A percentile compares a stretch with the other conserved stretches of the same genome.
These are phyloP conservation scores for Eudemis profundana DNA, from an alignment of 2,888 invertebrate genomes.

Conservation along the genomic window DNA sequence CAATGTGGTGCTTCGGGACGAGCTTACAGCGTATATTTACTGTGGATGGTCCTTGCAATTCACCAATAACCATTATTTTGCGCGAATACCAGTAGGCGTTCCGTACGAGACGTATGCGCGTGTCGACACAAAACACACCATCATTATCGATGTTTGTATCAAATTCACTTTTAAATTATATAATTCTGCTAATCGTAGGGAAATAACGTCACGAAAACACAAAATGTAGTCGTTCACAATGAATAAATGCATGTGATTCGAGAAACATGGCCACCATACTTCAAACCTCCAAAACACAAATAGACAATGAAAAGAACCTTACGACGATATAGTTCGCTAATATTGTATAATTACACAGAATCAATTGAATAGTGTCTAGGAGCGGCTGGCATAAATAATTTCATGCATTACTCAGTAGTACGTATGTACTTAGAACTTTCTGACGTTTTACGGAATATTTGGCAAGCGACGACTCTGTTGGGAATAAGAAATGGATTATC, in stretches of 20 bases:
- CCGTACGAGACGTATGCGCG: slow-evolving; percentile 59
- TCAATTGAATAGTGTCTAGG: slow-evolving; percentile 75
- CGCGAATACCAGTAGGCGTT: slow-evolving; percentile 77
- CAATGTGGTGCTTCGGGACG: slow-evolving; percentile 80
- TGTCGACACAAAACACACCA: slow-evolving; percentile 66
- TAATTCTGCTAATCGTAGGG: slow-evolving; percentile 70
- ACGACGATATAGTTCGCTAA: slow-evolving; percentile 61
- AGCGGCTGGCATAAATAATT: slow-evolving; percentile 80
- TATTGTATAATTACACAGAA: slow-evolving; percentile 71
- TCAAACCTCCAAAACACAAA: slow-evolving; percentile 77
- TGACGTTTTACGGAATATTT: slow-evolving; percentile 86
- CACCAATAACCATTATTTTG: slow-evolving; percentile 78
- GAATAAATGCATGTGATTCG: slow-evolving; percentile 80
- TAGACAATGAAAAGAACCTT: slow-evolving; percentile 75
- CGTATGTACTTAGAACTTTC: slow-evolving; percentile 84
- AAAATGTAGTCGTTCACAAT: slow-evolving; percentile 68
- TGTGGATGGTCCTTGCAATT: slow-evolving; percentile 84
- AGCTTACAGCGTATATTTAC: slow-evolving; percentile 69
- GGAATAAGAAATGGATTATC: slow-evolving; percentile 71
- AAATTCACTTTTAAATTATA: slow-evolving; percentile 71
- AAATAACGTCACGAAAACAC: slow-evolving; percentile 70
- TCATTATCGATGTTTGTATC: slow-evolving; percentile 60
- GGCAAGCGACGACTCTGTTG: slow-evolving; percentile 82
- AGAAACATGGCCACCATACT: slow-evolving; percentile 83
- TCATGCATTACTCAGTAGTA: slow-evolving; percentile 82